phyloP scores from a whole-genome alignment of 2,113 vertebrate species.

The Dendrocopos noguchii region DNA sequence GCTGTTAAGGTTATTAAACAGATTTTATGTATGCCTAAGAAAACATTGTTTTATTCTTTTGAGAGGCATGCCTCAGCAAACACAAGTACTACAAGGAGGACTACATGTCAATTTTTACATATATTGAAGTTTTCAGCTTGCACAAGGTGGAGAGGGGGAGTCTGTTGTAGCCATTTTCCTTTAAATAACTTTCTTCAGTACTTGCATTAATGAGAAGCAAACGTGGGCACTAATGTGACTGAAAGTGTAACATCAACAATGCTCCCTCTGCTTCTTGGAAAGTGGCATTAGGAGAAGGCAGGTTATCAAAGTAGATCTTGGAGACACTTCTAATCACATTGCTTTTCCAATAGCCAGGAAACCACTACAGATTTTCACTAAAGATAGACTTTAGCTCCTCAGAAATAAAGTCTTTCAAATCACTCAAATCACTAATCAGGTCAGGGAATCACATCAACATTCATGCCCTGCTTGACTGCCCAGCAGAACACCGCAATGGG shows the following conservation, averaged over 20 bases:
- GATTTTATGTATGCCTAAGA: not conserved
- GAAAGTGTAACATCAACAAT: not conserved
- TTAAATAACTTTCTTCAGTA: not conserved
- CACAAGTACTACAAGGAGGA: not conserved
- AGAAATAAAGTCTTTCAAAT: not conserved
- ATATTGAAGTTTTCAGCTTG: not conserved
- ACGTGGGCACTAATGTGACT: not conserved
- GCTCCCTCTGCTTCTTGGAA: not conserved
- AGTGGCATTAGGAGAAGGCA: not conserved
- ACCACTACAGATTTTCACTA: not conserved
- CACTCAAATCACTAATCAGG: rapidly evolving
- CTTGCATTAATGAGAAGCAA: not conserved
- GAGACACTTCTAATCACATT: not conserved
- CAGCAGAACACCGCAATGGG: not conserved
- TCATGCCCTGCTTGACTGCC: not conserved
- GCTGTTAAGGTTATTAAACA: not conserved
- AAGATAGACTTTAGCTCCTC: not conserved
- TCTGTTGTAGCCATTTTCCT: not conserved
- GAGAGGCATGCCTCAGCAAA: not conserved
- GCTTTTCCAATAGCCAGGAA: not conserved
- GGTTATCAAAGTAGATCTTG: not conserved
- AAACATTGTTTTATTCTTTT: not conserved
- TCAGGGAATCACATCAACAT: not conserved
- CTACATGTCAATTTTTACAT: not conserved
- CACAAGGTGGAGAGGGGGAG: rapidly evolving